These are phyloP conservation scores for Synaphobranchus kaupii DNA, from an alignment of 2,797 vertebrate species.

Conservation along the genomic window DNA sequence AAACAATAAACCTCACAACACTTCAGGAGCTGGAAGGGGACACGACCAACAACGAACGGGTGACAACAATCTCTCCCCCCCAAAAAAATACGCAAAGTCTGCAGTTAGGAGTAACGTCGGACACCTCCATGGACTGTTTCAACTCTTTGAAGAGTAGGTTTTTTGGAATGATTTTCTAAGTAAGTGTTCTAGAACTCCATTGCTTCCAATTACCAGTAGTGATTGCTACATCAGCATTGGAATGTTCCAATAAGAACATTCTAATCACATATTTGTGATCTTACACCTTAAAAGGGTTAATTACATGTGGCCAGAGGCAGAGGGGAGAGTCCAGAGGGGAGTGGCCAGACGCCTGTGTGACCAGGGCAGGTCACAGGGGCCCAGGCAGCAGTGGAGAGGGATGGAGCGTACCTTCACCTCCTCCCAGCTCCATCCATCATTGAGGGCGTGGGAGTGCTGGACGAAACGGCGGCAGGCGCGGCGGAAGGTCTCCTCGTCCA, in stretches of 20 bases:
- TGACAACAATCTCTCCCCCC: background rate
- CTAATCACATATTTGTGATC: background rate
- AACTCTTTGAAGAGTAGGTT: background rate
- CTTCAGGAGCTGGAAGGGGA: background rate
- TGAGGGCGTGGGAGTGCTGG: slow-evolving; percentile 69
- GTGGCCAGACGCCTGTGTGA: background rate
- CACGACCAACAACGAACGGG: background rate
- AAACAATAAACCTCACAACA: slow-evolving; percentile 16
- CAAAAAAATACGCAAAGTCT: background rate
- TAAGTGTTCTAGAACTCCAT: background rate
- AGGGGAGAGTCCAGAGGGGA: background rate
- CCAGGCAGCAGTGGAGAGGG: background rate
- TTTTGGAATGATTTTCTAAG: background rate
- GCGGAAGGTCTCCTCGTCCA: slow-evolving; percentile 70
- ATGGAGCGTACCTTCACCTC: slow-evolving; percentile 63
- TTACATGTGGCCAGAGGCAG: background rate
- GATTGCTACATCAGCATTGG: background rate
- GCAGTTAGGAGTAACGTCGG: background rate
- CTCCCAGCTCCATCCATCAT: slow-evolving; percentile 76
- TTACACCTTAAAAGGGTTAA: background rate
- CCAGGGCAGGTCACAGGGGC: background rate
- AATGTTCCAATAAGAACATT: background rate
- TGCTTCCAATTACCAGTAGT: background rate
- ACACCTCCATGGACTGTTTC: background rate
- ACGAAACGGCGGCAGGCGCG: slow-evolving; percentile 70